Evolutionary conservation across 2,888 invertebrate genomes (phyloP).

Genomic region (Amphiduros pacificus): DNA sequence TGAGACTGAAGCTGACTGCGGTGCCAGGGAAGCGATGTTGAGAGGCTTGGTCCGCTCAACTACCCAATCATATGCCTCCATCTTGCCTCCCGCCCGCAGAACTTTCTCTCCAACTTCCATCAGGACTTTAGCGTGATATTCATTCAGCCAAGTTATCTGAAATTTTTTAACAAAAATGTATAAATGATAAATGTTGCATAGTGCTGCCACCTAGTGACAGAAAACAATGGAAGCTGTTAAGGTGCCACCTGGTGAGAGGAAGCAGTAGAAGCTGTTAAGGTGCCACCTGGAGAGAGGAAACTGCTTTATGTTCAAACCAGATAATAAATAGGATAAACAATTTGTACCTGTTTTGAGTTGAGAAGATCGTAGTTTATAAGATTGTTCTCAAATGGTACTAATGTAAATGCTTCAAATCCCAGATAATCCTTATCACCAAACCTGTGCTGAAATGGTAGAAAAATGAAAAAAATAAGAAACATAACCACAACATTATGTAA

Average conservation of each 20-base stretch:
- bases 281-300: background rate
- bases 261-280: no score
- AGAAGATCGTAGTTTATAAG: constrained; percentile 49
- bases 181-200: no score
- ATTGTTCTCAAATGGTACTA: constrained; percentile 56
- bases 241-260: no score
- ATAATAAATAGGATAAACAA: background rate
- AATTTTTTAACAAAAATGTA: no score
- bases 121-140: constrained; percentile 41
- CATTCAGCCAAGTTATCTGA: constrained; percentile 49
- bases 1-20: no score
- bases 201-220: no score
- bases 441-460: constrained; percentile 21
- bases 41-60: constrained; percentile 18
- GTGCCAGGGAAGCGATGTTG: no score
- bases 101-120: constrained; percentile 36
- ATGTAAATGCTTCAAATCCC: constrained; percentile 47
- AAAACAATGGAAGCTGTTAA: no score
- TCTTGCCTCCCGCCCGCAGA: constrained; percentile 15
- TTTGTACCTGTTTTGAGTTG: constrained; percentile 41
- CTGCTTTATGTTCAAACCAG: background rate
- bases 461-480: background rate
- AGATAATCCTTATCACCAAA: constrained; percentile 37
- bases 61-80: constrained; percentile 27
- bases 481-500: background rate